These are phyloP conservation scores for Spatula clypeata DNA, from an alignment of 2,797 vertebrate genomes.

Conservation along the genomic window DNA sequence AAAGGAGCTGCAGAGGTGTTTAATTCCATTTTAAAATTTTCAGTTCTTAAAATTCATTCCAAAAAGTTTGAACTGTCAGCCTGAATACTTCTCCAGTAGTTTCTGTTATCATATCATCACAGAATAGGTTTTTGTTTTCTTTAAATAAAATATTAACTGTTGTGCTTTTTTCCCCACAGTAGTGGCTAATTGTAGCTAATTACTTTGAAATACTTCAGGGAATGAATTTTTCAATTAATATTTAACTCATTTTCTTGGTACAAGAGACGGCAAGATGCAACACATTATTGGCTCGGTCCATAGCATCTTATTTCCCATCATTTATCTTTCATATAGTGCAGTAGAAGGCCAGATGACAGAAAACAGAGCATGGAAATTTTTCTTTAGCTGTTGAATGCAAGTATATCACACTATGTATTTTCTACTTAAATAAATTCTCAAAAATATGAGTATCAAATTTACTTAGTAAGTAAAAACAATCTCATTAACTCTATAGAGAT, in stretches of 20 bases:
- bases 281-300: not conserved
- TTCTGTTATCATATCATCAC: not conserved
- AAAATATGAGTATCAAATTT: accelerated
- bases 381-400: not conserved
- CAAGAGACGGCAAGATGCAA: not conserved
- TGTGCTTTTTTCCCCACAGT: not conserved
- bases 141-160: not conserved
- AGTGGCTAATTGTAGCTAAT: not conserved
- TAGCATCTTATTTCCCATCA: not conserved
- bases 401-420: not conserved
- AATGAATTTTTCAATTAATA: not conserved
- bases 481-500: not conserved
- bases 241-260: not conserved
- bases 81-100: not conserved
- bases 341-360: not conserved
- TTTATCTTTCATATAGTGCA: not conserved
- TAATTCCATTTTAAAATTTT: not conserved
- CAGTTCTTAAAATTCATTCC: not conserved
- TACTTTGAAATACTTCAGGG: not conserved
- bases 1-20: not conserved
- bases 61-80: not conserved
- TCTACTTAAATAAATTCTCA: not conserved
- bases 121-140: not conserved
- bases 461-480: not conserved
- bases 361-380: accelerated